A percentile compares a stretch with the other conserved stretches of the same genome.
Evolutionary conservation across 2,797 vertebrate species (phyloP).

Genomic region (Manis pentadactyla): DNA sequence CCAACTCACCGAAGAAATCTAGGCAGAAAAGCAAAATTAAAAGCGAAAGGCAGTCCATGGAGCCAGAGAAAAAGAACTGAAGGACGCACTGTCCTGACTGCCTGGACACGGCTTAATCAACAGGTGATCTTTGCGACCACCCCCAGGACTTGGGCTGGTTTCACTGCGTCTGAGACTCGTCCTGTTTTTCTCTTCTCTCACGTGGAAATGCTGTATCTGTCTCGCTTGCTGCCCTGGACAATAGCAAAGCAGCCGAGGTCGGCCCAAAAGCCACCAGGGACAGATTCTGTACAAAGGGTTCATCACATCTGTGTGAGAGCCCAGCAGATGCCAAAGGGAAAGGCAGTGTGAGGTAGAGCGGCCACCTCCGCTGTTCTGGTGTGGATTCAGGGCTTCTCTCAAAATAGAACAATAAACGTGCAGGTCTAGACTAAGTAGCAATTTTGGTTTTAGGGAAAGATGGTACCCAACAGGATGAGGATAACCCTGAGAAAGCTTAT

Average conservation of each 20-base stretch:
- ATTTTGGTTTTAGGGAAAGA: slow-evolving; percentile 79
- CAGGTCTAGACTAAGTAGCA: slow-evolving; percentile 62
- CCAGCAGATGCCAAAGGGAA: neutral
- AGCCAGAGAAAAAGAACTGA: neutral
- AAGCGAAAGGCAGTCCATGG: too few species aligned
- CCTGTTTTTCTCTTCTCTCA: neutral
- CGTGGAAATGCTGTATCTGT: neutral
- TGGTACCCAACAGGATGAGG: slow-evolving; percentile 50
- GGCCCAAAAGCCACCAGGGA: neutral
- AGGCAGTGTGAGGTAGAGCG: neutral
- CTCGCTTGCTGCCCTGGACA: accelerated
- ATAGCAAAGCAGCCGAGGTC: neutral
- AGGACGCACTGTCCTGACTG: too few species aligned
- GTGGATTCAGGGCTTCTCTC: slow-evolving; percentile 25
- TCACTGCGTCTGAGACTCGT: neutral
- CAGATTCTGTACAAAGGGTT: neutral
- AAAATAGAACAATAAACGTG: slow-evolving; percentile 59
- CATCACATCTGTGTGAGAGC: neutral
- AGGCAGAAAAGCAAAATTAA: neutral
- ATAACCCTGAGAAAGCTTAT: neutral
- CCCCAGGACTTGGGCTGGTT: neutral
- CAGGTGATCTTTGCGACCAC: neutral
- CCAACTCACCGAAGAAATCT: neutral
- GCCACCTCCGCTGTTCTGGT: slow-evolving; percentile 19
- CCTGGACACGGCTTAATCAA: neutral